Conservation (phyloP, 1,140 invertebrate species). For the Kradibia gibbosae region DNA sequence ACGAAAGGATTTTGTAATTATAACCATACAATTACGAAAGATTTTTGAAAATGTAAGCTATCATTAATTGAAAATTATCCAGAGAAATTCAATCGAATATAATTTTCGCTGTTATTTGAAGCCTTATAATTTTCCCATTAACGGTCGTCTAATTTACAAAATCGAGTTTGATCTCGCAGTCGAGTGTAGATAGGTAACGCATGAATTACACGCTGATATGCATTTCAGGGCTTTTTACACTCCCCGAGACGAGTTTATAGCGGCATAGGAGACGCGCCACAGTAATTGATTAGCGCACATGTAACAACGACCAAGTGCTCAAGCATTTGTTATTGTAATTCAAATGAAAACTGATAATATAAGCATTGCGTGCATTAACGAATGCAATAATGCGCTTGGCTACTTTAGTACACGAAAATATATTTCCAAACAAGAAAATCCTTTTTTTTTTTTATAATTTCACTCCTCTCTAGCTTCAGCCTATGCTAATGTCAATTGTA, state of each 20-base stretch:
- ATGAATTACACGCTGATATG: constrained; percentile 22
- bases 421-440: too few species aligned
- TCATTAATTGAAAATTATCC: constrained; percentile 4
- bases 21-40: not conserved
- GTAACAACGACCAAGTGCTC: constrained; percentile 14
- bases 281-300: constrained; percentile 33
- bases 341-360: constrained; percentile 50
- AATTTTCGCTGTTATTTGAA: not conserved
- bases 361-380: constrained; percentile 14
- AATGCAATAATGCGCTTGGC: constrained; percentile 39
- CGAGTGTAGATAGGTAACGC: not conserved
- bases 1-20: not conserved
- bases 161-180: not conserved
- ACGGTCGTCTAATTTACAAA: constrained; percentile 18
- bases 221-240: constrained; percentile 11
- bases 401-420: not conserved
- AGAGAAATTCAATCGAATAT: not conserved
- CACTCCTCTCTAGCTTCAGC: not conserved
- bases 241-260: not conserved
- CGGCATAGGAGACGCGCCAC: not conserved
- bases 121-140: constrained; percentile 26
- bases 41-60: not conserved
- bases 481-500: constrained; percentile 40
- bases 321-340: constrained; percentile 42
- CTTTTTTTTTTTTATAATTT: constrained; percentile 13